Conservation (phyloP, 2,888 invertebrate species). For the Acleris laterana region DNA sequence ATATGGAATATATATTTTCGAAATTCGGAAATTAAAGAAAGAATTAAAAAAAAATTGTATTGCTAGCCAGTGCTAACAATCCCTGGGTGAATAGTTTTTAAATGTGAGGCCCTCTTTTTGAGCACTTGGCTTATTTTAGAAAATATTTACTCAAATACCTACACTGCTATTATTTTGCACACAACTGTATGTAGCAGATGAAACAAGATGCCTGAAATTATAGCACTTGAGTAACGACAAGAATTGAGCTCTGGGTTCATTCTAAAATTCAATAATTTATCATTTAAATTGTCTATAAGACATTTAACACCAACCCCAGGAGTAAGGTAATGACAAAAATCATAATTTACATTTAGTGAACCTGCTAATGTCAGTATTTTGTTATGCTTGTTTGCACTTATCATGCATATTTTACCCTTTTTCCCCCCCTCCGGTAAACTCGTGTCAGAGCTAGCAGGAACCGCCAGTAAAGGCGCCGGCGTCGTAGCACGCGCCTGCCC, state of each 20-base stretch:
- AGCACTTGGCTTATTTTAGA: too few relatives aligned
- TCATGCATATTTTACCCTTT: background rate
- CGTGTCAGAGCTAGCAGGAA: background rate
- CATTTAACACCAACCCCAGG: background rate
- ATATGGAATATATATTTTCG: too few relatives aligned
- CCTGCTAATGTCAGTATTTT: background rate
- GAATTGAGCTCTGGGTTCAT: background rate
- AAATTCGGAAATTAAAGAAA: too few relatives aligned
- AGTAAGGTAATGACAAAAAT: background rate
- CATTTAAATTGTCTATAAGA: background rate
- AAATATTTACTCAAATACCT: too few relatives aligned
- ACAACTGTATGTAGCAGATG: background rate
- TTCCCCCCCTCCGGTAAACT: background rate
- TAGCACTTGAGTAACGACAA: background rate
- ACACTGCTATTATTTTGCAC: too few relatives aligned
- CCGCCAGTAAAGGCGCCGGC: background rate
- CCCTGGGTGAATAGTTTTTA: too few relatives aligned
- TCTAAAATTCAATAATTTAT: background rate
- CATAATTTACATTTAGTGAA: background rate
- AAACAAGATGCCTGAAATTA: conserved; percentile 7
- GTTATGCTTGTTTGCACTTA: background rate
- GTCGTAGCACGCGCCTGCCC: background rate
- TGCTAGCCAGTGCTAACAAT: too few relatives aligned
- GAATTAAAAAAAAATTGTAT: too few relatives aligned
- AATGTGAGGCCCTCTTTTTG: too few relatives aligned